Conservation (phyloP, 2,888 invertebrate genomes). For the Heliconius aoede region DNA sequence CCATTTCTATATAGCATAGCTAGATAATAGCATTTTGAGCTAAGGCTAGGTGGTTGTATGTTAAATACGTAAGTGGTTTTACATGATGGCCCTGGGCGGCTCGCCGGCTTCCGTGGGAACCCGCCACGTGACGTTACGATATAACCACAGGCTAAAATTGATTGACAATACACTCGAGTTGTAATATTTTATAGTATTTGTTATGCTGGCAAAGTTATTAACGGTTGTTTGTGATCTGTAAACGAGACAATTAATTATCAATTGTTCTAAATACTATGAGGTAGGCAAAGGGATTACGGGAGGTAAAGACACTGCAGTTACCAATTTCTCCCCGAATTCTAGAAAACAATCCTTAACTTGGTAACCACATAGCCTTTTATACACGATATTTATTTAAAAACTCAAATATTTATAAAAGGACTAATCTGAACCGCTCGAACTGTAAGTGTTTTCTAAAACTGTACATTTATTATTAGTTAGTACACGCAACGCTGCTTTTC, state of each 20-base stretch:
- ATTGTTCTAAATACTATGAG: background rate
- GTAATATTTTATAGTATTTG: slow-evolving; percentile 48
- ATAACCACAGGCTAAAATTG: slow-evolving; percentile 79
- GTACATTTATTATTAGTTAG: slow-evolving; percentile 35
- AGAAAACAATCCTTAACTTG: background rate
- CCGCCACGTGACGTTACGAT: slow-evolving; percentile 78
- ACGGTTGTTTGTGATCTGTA: background rate
- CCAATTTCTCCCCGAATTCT: too few relatives aligned
- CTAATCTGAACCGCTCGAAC: background rate
- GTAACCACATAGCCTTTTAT: background rate
- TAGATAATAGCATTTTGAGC: slow-evolving; percentile 81
- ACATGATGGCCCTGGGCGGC: slow-evolving; percentile 81
- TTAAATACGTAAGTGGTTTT: slow-evolving; percentile 81
- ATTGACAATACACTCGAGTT: slow-evolving; percentile 67
- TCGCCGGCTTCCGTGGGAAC: slow-evolving; percentile 82
- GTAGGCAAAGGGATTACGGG: too few relatives aligned
- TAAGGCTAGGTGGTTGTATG: slow-evolving; percentile 77
- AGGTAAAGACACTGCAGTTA: too few relatives aligned
- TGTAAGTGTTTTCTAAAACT: slow-evolving; percentile 1
- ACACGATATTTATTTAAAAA: background rate
- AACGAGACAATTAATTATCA: slow-evolving; percentile 1
- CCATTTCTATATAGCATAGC: slow-evolving; percentile 75
- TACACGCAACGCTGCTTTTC: slow-evolving; percentile 68
- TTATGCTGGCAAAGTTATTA: slow-evolving; percentile 31
- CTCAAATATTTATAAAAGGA: background rate